Evolutionary conservation across 1,140 invertebrate genomes (phyloP).

Genomic region (Diachasmimorpha longicaudata): DNA sequence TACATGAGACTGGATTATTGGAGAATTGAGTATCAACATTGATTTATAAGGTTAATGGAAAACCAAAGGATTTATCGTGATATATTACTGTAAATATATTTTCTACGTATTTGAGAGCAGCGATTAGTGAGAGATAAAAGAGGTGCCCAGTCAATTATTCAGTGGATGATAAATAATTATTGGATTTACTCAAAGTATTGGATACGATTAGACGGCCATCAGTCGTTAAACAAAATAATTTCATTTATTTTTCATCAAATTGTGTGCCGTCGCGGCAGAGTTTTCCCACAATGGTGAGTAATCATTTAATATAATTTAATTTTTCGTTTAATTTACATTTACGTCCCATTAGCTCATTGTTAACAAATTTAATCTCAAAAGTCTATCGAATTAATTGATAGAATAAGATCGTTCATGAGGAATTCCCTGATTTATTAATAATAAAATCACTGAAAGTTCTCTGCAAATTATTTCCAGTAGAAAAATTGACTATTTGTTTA

Average conservation of each 20-base stretch:
- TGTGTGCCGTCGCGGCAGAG: slow-evolving; percentile 38
- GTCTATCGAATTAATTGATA: too few relatives aligned
- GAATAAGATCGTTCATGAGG: too few relatives aligned
- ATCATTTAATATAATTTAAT: background rate
- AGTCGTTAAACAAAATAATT: background rate
- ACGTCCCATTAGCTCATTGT: too few relatives aligned
- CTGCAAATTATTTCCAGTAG: too few relatives aligned
- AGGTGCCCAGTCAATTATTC: background rate
- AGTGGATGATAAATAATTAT: background rate
- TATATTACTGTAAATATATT: slow-evolving; percentile 35
- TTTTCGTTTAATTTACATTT: too few relatives aligned
- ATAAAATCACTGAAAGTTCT: too few relatives aligned
- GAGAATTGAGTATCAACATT: background rate
- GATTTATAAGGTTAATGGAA: slow-evolving; percentile 10
- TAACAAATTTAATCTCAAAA: too few relatives aligned
- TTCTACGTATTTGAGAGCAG: slow-evolving; percentile 33
- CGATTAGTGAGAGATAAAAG: slow-evolving; percentile 11
- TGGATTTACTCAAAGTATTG: slow-evolving; percentile 7
- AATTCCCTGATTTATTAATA: too few relatives aligned
- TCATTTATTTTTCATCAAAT: slow-evolving; percentile 14
- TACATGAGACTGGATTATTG: slow-evolving; percentile 23
- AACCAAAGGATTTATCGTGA: slow-evolving; percentile 43
- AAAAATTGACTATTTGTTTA: too few relatives aligned
- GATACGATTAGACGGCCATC: slow-evolving; percentile 23
- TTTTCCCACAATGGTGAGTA: slow-evolving; percentile 49